Base-by-base conservation (phyloP, 2,797 vertebrate genomes). In the Pangasius djambal region DNA sequence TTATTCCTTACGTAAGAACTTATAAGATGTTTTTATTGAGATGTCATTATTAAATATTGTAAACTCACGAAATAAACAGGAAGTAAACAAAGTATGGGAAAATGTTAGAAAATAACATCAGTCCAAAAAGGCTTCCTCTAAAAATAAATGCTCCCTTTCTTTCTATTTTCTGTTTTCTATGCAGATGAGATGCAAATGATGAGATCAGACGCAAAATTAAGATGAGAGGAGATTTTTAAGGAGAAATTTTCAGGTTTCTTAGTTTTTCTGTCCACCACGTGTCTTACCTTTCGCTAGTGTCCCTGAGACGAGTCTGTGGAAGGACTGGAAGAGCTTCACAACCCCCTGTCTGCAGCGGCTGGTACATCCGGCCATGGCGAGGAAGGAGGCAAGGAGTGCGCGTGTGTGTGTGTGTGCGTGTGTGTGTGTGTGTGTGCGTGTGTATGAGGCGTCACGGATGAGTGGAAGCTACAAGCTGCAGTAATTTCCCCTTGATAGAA, bases 211-310 rank as follows among this genome's bases (percentile, higher is more conserved):
- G 44, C 44, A 48, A 48, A 48, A 8, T 48, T 48, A 48, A 48
- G 44, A 48, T 8, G 44, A 44, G 40, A 44, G 4, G 40, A 44
- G 44, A 44, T 44, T 44, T 44, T 22, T 20, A 78, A 37, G 10
- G 13, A 7, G 37, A 72, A 72, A 6, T 13, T 10, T 15, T 25
- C 55, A 89, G 12, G 67, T 22, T 74, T 74, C 9, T 31, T 78
- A 55, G 15, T 25, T 50, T 34, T 25, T 77, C 10, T n/a, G 25
- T 52, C 48, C 28, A 52, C 2, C 16, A 37, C 18, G n/a, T 20
- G 25, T n/a, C 28, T 87, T 96, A 97, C 96, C 96, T 96, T 97
- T 97, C 1, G 94, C 90, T 67, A 96, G 96, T 12, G 94, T 96
- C 92, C 96, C 96, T n/a, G 94, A 96, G 83, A 97, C 92, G 74